Conservation (phyloP, 2,113 vertebrate genomes). For the Eulacestoma nigropectus region DNA sequence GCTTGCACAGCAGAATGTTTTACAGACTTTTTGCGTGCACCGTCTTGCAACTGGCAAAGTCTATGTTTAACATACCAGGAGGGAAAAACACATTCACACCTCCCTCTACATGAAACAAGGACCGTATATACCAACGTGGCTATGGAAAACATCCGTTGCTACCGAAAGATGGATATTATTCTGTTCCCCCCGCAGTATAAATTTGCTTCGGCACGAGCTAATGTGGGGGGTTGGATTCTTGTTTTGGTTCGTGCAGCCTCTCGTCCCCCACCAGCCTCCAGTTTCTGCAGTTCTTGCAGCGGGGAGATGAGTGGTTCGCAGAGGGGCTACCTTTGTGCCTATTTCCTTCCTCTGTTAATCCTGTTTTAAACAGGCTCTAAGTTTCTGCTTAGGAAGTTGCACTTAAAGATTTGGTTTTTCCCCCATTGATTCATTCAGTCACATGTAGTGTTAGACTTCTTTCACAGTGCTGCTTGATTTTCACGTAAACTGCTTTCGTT, state of each 20-base stretch:
- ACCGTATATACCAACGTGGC: background rate
- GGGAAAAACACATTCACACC: background rate
- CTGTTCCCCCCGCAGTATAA: background rate
- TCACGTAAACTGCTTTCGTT: background rate
- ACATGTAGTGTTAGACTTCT: background rate
- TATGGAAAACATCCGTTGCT: background rate
- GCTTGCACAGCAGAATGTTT: background rate
- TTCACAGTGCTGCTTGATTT: background rate
- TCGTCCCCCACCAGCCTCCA: background rate
- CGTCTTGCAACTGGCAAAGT: background rate
- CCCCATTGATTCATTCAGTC: background rate
- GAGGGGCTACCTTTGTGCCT: background rate
- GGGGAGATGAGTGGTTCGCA: rapidly evolving
- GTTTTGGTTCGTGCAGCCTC: background rate
- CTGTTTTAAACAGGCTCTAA: background rate
- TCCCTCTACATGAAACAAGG: background rate
- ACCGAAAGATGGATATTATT: background rate
- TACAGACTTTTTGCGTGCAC: background rate
- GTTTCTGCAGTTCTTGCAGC: background rate
- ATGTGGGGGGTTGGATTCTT: background rate
- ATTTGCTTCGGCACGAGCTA: background rate
- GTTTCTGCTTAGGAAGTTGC: background rate
- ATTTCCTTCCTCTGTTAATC: background rate
- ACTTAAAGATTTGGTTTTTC: background rate
- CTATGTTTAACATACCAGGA: background rate